Evolutionary conservation across 2,113 vertebrate species (phyloP), one percentile per base, ranked within the genome.

Genomic region (Vimba vimba): DNA sequence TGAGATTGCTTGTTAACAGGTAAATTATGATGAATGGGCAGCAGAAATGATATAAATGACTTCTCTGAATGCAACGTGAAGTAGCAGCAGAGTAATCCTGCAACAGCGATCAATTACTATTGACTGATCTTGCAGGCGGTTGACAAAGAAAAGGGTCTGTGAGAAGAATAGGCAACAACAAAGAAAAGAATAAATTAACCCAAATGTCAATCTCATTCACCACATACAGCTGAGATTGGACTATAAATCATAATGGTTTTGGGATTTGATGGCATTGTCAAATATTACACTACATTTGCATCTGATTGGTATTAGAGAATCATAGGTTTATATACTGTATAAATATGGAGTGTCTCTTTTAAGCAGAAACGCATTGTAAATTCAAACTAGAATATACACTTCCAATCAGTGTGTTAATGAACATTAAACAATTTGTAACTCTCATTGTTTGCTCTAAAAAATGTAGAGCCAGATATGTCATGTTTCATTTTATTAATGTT

Each of bases 1-100:
- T 86, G 86, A 91, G 86, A 91, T 86, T 91, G 91, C 88, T 90
- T 91, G 88, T 87, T 86, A 87, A 83, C 57, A 86, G 76, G 27
- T 73, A 85, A 91, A 92, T 91, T 47, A 91, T 90, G 93, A 94
- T 89, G 88, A 92, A 93, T 92, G 92, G 85, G 39, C 80, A 85
- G 85, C 77, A 83, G 79, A n/a, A 39, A 86, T 87, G 76, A 91
- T 87, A 90, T 84, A 91, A 93, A 93, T 90, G n/a, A 87, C 90
- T 91, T 91, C 86, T 89, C 84, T 27, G 82, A 89, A 87, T 62
- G 62, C 90, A 81, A 74, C 33, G 75, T 83, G 86, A 86, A 89
- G 88, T 90, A 90, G 74, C 89, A 91, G 88, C 90, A 89, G 79
- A 39, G 90, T 89, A 90, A 91, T 91, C 91, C 92, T 88, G 83